A percentile compares a stretch with the other conserved stretches of the same genome.
phyloP scores from a whole-genome alignment of 2,888 invertebrate genomes.

The Hypolimnas misippus region DNA sequence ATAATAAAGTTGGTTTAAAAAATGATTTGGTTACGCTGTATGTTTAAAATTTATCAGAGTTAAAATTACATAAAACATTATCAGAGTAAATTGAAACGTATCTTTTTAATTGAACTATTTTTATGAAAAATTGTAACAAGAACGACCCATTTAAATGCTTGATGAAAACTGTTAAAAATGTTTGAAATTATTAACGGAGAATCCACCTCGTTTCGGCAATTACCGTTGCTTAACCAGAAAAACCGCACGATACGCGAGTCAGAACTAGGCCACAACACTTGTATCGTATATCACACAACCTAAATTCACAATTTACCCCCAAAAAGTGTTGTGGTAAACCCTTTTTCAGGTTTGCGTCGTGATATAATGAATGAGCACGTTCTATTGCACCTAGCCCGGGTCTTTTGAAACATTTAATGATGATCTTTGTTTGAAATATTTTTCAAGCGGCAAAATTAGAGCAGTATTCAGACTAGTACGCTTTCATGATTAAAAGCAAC shows the following conservation, averaged over 20 bases:
- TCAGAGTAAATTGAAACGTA: no score
- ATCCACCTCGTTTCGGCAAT: neutral
- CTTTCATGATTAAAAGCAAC: constrained; percentile 18
- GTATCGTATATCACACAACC: neutral
- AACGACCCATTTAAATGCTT: neutral
- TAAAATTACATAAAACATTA: no score
- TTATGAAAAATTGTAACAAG: neutral
- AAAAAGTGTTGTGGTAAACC: constrained; percentile 1
- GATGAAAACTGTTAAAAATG: neutral
- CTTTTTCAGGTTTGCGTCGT: neutral
- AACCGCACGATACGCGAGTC: constrained; percentile 2
- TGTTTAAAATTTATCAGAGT: no score
- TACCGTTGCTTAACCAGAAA: constrained; percentile 6
- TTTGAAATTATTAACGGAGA: neutral
- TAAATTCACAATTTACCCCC: constrained; percentile 10
- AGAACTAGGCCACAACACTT: constrained; percentile 10
- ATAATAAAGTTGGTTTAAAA: no score
- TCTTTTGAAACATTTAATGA: constrained; percentile 19
- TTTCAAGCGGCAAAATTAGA: constrained; percentile 16
- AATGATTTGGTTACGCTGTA: no score
- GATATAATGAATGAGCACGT: constrained; percentile 8
- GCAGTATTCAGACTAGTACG: constrained; percentile 13
- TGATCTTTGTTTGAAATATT: constrained; percentile 20
- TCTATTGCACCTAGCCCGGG: constrained; percentile 7
- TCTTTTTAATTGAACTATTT: neutral